These are phyloP conservation scores for Bedellia somnulentella DNA, from an alignment of 2,888 invertebrate genomes.

Conservation along the genomic window DNA sequence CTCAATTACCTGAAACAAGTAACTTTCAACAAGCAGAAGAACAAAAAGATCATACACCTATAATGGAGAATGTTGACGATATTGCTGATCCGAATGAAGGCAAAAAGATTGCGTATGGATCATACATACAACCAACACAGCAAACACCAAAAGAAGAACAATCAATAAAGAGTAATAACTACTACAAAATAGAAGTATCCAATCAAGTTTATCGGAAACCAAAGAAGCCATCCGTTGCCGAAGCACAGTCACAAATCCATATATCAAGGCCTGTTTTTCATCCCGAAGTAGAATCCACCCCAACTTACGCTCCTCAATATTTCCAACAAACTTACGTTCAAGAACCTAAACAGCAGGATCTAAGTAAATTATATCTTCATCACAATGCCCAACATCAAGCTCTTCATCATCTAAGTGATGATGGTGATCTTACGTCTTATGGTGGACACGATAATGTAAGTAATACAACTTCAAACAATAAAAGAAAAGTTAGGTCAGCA, in stretches of 20 bases:
- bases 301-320: conserved; percentile 9
- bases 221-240: too few relatives aligned
- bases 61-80: conserved; percentile 43
- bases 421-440: conserved; percentile 39
- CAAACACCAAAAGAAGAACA: conserved; percentile 12
- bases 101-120: conserved; percentile 15
- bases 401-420: conserved; percentile 35
- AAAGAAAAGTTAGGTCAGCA: background rate
- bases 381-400: conserved; percentile 26
- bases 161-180: conserved; percentile 25
- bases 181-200: conserved; percentile 32
- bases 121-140: conserved; percentile 10
- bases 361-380: conserved; percentile 28
- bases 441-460: conserved; percentile 45
- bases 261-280: background rate
- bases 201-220: too few relatives aligned
- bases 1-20: conserved; percentile 17
- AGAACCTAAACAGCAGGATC: conserved; percentile 15
- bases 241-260: conserved; percentile 11
- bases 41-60: conserved; percentile 38
- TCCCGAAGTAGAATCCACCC: too few relatives aligned
- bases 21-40: conserved; percentile 16
- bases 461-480: conserved; percentile 14
- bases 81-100: conserved; percentile 30
- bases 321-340: conserved; percentile 15